Base-by-base conservation (phyloP, 2,797 vertebrate genomes). In the Rousettus madagascariensis region DNA sequence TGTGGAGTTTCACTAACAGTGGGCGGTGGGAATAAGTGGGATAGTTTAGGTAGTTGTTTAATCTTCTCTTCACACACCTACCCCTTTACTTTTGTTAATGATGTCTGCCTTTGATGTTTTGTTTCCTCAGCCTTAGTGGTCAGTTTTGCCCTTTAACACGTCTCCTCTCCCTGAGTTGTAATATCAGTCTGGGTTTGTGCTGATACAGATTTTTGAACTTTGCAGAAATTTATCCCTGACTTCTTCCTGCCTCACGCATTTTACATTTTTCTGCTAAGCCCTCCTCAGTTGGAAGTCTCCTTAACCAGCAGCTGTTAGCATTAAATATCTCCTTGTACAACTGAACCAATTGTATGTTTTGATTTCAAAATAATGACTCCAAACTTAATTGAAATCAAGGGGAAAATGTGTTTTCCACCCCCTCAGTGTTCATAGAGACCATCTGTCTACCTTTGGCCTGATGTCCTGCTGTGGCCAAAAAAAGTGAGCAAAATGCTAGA, bases 361-460 rank as follows among this genome's bases (percentile, higher is more conserved):
- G 12, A 69, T 91, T 95, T 95, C 80, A 92, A 92, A 87, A 71
- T 74, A 92, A 87, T 77, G 86, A 26, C 68, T 68, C 51, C 75
- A 86, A 19, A 83, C 33, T 63, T 88, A n/a, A 57, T 68, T 92
- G 80, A 78, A 89, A 43, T 96, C 74, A 91, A 95, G 28, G 16
- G 66, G 85, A 46, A 95, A 77, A 38, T 66, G 15, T 10, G 0
- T 51, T 69, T 61, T 15, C 13, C 17, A 66, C 69, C 17, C 5
- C 5, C 7, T 43, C 15, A 71, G 36, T 43, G 46, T 84, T 91
- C 24, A 17, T 12, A 33, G 65, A 26, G 59, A 61, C 8, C 49
- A 3, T 57, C n/a, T 49, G 2, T 65, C 16, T 38, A 22, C 51
- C 43, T 88, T 84, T 69, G 49, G 46, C 49, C 22, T 72, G 19